Base-by-base conservation (phyloP, 2,888 invertebrate species). In the Mylabris sibirica region DNA sequence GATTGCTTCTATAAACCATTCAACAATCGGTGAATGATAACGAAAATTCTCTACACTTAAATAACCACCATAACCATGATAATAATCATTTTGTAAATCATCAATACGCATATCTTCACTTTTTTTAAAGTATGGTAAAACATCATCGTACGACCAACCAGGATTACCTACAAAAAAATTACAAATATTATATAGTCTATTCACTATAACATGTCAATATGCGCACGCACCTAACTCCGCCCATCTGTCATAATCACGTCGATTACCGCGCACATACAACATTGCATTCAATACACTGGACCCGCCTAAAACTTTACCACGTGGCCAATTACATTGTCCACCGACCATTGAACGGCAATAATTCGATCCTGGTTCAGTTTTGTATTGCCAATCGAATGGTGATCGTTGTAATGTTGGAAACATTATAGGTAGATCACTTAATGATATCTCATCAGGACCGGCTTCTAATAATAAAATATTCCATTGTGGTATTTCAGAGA, bases 301-400 rank as follows among this genome's bases (percentile, higher is more conserved):
- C 86, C 79, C 95, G 44, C 26, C 17, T 6, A 65, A n/a, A 34
- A 41, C 96, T 84, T 95, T 96, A 64, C 98, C 98, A 72, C 98
- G 88, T 2, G 96, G 95, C 96, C 95, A 96, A 85, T 94, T 94
- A 84, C 95, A 96, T 71, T 94, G 88, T 82, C 94, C 94, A 0
- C 93, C 94, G 74, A 91, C 90, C 95, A 96, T 95, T 8, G 93
- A 95, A 71, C 93, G 89, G 79, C 96, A 96, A 1, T 87, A 87
- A 44, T 84, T 84, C 1, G 83, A 79, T 75, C 89, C 88, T 0
- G 87, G 87, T 72, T 88, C 87, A 0, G 88, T 87, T 44, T 82
- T 84, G 84, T 94, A 95, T n/a, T 91, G 90, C 97, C 97, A 97
- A 85, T 97, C 97, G 83, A 96, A 88, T 38, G 94, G 93, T 26